Evolutionary conservation across 2,888 invertebrate genomes (phyloP), one percentile per base, ranked within the genome.

Genomic region (Orchesellides sinensis): DNA sequence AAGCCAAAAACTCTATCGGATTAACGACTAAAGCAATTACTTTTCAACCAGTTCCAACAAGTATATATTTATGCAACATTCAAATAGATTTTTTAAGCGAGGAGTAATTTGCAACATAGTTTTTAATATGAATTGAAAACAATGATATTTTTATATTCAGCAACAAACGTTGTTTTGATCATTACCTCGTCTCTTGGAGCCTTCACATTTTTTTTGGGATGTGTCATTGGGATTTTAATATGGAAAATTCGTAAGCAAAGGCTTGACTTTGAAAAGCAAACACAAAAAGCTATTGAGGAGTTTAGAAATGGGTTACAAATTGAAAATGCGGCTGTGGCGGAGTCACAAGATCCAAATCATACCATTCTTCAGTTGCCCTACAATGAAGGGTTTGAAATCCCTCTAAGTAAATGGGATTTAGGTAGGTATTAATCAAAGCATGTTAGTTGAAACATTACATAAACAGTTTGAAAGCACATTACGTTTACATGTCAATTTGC

Each of bases 241-340:
- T 80, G 79, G 54, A 82, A 56, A 23, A 84, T 84, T 23, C 21
- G 83, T 1, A 65, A 54, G 10, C 84, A 85, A 74, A 52, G 84
- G 14, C 56, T 23, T 2, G 69, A 77, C 2, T 84, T 75, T 77
- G 63, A 72, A 61, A 73, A 25, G 25, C 83, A 84, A 19, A 84
- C 84, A 4, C 72, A 61, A 10, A 63, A 84, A 27, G 75, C 84
- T 5, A 81, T 84, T 17, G 68, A 80, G 19, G 85, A 85, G 40
- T 85, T 85, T 47, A 66, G 40, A 49, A 68, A 84, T 47, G 85
- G 85, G 12, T 29, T 81, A 12, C 59, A 65, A 61, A n/a, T 19
- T 12, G 47, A 61, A 19, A n/a, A 19, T 14, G 2, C 27, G 8
- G n/a, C 52, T 8, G 49, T 54, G 1, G 29, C 17, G n/a, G 73